Conservation (phyloP, 1,140 invertebrate species). For the Brachionus plicatilis region DNA sequence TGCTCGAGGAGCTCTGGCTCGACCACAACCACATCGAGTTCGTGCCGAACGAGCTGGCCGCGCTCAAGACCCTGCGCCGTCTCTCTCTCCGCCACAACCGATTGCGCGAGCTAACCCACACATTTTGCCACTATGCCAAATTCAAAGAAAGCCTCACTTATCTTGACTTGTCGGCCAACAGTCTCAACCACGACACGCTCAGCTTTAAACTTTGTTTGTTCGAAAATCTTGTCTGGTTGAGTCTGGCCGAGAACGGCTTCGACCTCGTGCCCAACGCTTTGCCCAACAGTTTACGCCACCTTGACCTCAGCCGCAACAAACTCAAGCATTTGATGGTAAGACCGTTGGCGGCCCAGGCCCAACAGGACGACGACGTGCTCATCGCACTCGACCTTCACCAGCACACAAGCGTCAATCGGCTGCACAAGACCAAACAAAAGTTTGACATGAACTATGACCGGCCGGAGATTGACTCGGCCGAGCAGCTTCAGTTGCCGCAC, state of each 20-base stretch:
- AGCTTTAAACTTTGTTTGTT: background rate
- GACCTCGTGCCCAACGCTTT: constrained; percentile 14
- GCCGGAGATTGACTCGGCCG: background rate
- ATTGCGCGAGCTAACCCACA: background rate
- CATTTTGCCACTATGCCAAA: background rate
- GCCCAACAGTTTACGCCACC: background rate
- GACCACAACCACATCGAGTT: background rate
- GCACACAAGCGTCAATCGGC: background rate
- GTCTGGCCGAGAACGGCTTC: background rate
- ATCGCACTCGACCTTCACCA: background rate
- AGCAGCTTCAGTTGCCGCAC: background rate
- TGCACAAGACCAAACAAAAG: background rate
- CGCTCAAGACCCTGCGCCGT: background rate
- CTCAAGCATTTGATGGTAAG: background rate
- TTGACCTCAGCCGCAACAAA: background rate
- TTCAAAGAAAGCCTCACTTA: background rate
- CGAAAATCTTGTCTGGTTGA: background rate
- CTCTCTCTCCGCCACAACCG: background rate
- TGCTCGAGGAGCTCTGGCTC: background rate
- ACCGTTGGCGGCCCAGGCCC: background rate
- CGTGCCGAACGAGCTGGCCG: background rate
- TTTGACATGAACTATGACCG: background rate
- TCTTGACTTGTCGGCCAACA: background rate
- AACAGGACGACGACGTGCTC: constrained; percentile 4
- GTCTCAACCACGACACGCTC: background rate